Evolutionary conservation across 2,888 invertebrate genomes (phyloP), one percentile per base, ranked within the genome.

Genomic region (Drosophila neonasuta): DNA sequence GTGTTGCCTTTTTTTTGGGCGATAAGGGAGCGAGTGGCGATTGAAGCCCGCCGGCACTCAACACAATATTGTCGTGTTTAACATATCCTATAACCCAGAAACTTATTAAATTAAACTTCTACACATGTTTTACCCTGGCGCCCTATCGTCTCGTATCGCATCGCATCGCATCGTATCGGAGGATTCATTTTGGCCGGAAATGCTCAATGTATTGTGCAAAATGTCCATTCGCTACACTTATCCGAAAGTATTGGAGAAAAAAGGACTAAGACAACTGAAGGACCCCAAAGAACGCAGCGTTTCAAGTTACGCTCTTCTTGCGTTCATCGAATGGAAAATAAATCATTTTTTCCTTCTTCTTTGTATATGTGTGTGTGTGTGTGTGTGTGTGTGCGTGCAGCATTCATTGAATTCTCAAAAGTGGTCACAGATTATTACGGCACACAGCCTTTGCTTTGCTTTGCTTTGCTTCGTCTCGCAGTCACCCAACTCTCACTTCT

Each of bases 21-120:
- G 44, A 8, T 6, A 20, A 17, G 7, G 11, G 20, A 1, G 20
- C 9, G 11, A 10, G 15, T 4, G 32, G 30, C 24, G 45, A 5
- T 36, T 10, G 36, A 36, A n/a, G 52, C 24, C 72, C 57, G 67
- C 68, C 54, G 62, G 65, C 66, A 20, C 24, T 32, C 7, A 36
- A 48, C 66, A 70, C 58, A 68, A 81, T 73, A 70, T 76, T 65
- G 68, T 74, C 69, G 67, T 85, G 86, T 77, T 83, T 87, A 87
- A 85, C 83, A 82, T 87, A 85, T 77, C 74, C 72, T 54, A 66
- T 66, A 69, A 68, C 62, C 71, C 42, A 62, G 64, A 74, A 84
- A 82, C 87, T 87, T 87, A 83, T 83, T 85, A 87, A 84, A 87
- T 87, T 84, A 84, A 84, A 84, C 77, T 85, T 87, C 67, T 84